These are phyloP conservation scores for Hoplostethus mediterraneus DNA, from an alignment of 2,797 vertebrate species.

Conservation along the genomic window DNA sequence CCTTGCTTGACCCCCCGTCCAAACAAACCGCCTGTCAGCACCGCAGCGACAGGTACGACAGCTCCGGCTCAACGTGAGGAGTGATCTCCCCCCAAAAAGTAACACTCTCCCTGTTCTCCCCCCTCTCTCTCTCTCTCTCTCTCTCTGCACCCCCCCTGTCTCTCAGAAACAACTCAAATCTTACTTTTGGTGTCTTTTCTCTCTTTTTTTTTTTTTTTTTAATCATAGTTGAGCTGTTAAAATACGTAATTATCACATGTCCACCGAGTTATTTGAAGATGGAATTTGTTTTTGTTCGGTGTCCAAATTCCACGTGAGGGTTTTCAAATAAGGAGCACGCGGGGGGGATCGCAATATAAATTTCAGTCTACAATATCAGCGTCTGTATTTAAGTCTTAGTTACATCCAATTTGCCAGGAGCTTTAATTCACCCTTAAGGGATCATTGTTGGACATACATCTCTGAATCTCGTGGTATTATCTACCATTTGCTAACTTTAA, in stretches of 20 bases:
- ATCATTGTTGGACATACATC: constrained; percentile 79
- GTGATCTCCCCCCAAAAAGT: constrained; percentile 78
- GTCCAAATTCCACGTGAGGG: constrained; percentile 68
- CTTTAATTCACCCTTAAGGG: constrained; percentile 79
- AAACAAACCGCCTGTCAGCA: constrained; percentile 89
- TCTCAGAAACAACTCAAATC: constrained; percentile 40
- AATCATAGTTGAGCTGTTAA: constrained; percentile 59
- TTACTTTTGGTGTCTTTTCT: constrained; percentile 34
- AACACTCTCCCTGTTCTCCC: constrained; percentile 72
- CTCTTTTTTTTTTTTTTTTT: constrained; percentile 18
- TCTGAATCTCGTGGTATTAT: constrained; percentile 82
- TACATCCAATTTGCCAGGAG: constrained; percentile 80
- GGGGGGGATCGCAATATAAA: constrained; percentile 46
- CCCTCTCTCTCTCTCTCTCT: constrained; percentile 62
- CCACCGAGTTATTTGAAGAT: constrained; percentile 68
- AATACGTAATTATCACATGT: constrained; percentile 72
- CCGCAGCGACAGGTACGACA: constrained; percentile 85
- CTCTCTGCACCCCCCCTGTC: constrained; percentile 28
- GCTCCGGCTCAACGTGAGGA: constrained; percentile 78
- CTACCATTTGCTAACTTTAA: constrained; percentile 85
- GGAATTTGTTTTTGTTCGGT: constrained; percentile 71
- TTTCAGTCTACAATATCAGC: constrained; percentile 65
- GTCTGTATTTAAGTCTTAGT: constrained; percentile 79
- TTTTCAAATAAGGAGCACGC: constrained; percentile 62
- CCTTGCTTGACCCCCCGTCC: constrained; percentile 81